A percentile compares a stretch with the other conserved stretches of the same genome.
Conservation (phyloP, 1,140 invertebrate species). For the Penaeus japonicus region DNA sequence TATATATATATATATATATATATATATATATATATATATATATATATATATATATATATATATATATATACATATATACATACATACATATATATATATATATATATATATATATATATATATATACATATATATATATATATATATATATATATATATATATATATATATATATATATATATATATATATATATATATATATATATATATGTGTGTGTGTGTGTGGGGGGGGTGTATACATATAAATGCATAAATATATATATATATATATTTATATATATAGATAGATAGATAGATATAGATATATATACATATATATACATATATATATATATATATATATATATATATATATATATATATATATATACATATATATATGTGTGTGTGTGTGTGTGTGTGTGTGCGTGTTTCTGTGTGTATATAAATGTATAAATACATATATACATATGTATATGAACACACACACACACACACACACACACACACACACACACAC, state of each 20-base stretch:
- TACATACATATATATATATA: not conserved
- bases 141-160: not conserved
- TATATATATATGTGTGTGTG: no score
- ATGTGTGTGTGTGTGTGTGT: no score
- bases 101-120: constrained; percentile 6
- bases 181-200: not conserved
- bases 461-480: no score
- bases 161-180: not conserved
- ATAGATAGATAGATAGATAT: not conserved
- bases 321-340: not conserved
- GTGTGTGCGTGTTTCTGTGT: no score
- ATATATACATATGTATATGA: no score
- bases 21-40: not conserved
- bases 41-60: no score
- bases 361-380: not conserved
- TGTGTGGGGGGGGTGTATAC: no score
- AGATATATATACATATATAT: not conserved
- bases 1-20: not conserved
- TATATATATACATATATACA: not conserved
- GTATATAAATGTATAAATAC: no score
- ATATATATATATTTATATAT: not conserved
- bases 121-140: not conserved
- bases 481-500: no score
- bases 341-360: not conserved
- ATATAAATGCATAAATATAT: no score